Conservation (phyloP, 2,888 invertebrate genomes). For the Acrobasis consociella region DNA sequence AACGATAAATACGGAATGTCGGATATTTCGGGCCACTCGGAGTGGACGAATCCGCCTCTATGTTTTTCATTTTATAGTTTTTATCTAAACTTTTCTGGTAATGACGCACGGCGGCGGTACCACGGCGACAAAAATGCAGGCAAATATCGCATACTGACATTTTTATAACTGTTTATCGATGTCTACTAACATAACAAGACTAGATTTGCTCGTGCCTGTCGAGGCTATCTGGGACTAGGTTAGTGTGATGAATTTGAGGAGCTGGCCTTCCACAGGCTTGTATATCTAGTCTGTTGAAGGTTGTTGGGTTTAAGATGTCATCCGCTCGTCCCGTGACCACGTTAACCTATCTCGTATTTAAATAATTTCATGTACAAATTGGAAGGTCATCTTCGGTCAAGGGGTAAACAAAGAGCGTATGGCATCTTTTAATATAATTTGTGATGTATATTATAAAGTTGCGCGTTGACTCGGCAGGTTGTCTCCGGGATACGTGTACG, state of each 20-base stretch:
- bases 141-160: conserved; percentile 57
- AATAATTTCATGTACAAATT: no score
- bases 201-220: conserved; percentile 69
- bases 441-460: conserved; percentile 20
- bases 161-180: conserved; percentile 71
- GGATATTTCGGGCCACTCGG: conserved; percentile 68
- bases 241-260: conserved; percentile 66
- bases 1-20: conserved; percentile 39
- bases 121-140: conserved; percentile 54
- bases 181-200: conserved; percentile 79
- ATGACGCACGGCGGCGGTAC: conserved; percentile 74
- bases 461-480: conserved; percentile 60
- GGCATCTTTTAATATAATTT: neutral
- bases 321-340: conserved; percentile 33
- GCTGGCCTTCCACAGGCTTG: conserved; percentile 54
- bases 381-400: no score
- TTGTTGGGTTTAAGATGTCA: conserved; percentile 44
- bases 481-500: conserved; percentile 87
- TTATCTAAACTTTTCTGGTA: conserved; percentile 56
- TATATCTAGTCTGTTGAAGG: conserved; percentile 40
- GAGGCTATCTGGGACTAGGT: conserved; percentile 75
- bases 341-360: neutral
- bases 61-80: conserved; percentile 49
- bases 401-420: conserved; percentile 1
- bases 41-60: conserved; percentile 56